Conservation (phyloP, 2,888 invertebrate species). For the Xestia xanthographa region DNA sequence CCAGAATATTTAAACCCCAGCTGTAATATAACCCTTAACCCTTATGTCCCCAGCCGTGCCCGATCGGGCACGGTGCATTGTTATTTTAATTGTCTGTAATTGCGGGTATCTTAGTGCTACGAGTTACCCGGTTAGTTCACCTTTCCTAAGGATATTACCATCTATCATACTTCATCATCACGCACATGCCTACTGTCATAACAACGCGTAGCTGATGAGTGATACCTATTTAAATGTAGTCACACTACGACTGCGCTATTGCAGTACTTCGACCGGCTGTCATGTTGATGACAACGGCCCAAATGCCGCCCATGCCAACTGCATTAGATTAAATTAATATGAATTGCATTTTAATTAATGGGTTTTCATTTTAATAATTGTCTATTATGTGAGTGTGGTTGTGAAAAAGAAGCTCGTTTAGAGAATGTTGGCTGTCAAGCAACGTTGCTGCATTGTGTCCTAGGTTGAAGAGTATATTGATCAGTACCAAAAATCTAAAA, state of each 20-base stretch:
- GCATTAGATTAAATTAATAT: conserved; percentile 1
- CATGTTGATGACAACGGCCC: conserved; percentile 41
- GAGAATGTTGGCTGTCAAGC: not conserved
- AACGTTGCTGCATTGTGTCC: not conserved
- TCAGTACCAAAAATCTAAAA: too few species aligned
- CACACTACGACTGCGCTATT: conserved; percentile 9
- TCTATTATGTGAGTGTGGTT: not conserved
- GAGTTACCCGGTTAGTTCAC: not conserved
- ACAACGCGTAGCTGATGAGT: conserved; percentile 24
- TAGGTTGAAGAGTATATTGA: not conserved
- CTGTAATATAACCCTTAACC: too few species aligned
- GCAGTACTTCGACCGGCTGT: conserved; percentile 32
- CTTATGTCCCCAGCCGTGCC: too few species aligned
- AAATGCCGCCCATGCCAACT: conserved; percentile 34
- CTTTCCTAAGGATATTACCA: not conserved
- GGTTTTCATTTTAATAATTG: conserved; percentile 3
- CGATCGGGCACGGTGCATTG: too few species aligned
- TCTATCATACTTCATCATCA: conserved; percentile 29
- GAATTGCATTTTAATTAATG: conserved; percentile 20
- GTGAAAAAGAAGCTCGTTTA: not conserved
- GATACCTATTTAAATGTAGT: conserved; percentile 35
- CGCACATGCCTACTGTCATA: conserved; percentile 25
- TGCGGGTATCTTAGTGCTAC: too few species aligned
- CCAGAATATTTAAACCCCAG: not conserved
- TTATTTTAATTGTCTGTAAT: too few species aligned